phyloP scores from a whole-genome alignment of 2,113 vertebrate genomes.

The Jaculus jaculus region DNA sequence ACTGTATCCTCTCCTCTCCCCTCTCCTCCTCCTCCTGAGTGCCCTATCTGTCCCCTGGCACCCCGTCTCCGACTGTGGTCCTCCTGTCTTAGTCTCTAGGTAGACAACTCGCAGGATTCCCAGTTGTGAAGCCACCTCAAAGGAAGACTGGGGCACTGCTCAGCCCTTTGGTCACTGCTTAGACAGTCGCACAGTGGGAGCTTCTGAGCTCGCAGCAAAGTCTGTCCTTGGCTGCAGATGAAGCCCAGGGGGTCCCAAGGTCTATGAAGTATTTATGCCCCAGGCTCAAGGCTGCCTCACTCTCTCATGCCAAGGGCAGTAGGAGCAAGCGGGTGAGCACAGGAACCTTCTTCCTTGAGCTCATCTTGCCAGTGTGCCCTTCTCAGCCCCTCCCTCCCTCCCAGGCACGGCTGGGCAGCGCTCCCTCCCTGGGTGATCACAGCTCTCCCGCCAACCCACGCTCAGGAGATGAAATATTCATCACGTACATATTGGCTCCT shows the following conservation, averaged over 20 bases:
- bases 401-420: not conserved
- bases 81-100: not conserved
- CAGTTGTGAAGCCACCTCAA: not conserved
- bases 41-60: not conserved
- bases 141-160: not conserved
- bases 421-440: slow-evolving; percentile 67
- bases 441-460: slow-evolving; percentile 78
- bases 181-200: not conserved
- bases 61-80: not conserved
- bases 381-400: slow-evolving; percentile 25
- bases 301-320: not conserved
- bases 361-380: not conserved
- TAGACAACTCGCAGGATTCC: not conserved
- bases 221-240: not conserved
- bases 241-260: not conserved
- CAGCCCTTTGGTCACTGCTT: not conserved
- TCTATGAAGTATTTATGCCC: not conserved
- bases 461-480: slow-evolving; percentile 88
- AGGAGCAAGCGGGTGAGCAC: not conserved
- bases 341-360: not conserved
- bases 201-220: not conserved
- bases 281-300: not conserved
- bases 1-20: not conserved
- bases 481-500: slow-evolving; percentile 86
- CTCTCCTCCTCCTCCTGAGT: too few relatives aligned